phyloP scores from a whole-genome alignment of 2,888 invertebrate species.

The Eudemis profundana region DNA sequence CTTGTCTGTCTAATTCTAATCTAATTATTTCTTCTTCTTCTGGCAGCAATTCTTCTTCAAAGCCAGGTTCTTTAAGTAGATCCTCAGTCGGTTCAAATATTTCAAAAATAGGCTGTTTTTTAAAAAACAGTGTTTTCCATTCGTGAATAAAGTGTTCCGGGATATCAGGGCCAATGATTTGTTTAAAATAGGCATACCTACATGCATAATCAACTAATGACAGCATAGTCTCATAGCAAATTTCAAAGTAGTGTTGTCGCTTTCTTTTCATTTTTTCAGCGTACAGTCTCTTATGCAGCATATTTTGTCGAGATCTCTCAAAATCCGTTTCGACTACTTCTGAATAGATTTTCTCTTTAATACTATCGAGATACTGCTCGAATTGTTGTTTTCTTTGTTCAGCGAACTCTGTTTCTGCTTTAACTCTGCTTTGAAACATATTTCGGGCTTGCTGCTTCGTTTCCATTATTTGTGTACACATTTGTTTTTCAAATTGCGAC shows the following conservation, averaged over 20 bases:
- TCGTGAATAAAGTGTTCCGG: constrained; percentile 80
- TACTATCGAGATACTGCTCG: constrained; percentile 72
- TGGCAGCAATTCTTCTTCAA: constrained; percentile 60
- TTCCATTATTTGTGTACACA: constrained; percentile 87
- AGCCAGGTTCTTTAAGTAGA: constrained; percentile 61
- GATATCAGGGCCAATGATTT: constrained; percentile 71
- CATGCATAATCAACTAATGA: constrained; percentile 84
- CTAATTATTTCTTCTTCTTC: constrained; percentile 75
- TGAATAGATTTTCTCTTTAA: constrained; percentile 76
- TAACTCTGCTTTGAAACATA: constrained; percentile 81
- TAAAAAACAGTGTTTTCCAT: constrained; percentile 85
- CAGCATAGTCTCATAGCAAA: constrained; percentile 82
- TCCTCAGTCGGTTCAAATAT: constrained; percentile 73
- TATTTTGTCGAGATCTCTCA: constrained; percentile 79
- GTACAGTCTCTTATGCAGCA: constrained; percentile 83
- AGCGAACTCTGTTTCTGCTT: constrained; percentile 79
- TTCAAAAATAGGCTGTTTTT: constrained; percentile 83
- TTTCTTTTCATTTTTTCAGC: constrained; percentile 81
- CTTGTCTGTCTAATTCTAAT: constrained; percentile 81
- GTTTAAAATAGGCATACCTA: constrained; percentile 79
- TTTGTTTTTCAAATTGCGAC: constrained; percentile 88
- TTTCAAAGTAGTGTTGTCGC: constrained; percentile 74
- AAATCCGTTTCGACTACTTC: constrained; percentile 80
- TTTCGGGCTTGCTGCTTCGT: constrained; percentile 85
- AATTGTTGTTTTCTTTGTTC: constrained; percentile 81